Evolutionary conservation across 1,140 invertebrate species (phyloP).

Genomic region (Calliphora vicina): DNA sequence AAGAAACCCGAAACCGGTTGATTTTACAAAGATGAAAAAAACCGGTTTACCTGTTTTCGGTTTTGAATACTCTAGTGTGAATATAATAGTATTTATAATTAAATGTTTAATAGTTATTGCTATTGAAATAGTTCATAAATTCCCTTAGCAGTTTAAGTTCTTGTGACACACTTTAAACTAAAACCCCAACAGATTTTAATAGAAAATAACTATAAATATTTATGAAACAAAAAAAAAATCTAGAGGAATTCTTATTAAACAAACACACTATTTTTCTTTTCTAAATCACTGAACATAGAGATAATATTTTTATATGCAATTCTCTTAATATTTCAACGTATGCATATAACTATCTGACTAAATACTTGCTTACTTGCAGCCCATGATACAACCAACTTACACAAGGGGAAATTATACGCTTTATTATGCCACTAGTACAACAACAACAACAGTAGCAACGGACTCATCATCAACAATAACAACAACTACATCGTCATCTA

Average conservation of each 20-base stretch:
- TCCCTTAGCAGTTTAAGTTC: too few relatives aligned
- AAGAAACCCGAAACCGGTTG: too few relatives aligned
- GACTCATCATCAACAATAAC: background rate
- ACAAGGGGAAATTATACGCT: conserved; percentile 61
- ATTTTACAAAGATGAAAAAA: too few relatives aligned
- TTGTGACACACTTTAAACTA: too few relatives aligned
- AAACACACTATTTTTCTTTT: background rate
- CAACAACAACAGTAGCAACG: conserved; percentile 39
- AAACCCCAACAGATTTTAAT: too few relatives aligned
- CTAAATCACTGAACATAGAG: background rate
- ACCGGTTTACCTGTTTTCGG: too few relatives aligned
- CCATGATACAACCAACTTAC: conserved; percentile 55
- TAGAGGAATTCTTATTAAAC: background rate
- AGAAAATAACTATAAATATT: background rate
- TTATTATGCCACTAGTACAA: conserved; percentile 49
- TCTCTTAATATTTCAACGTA: background rate
- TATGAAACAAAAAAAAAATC: background rate
- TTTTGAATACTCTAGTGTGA: too few relatives aligned
- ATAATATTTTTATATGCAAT: background rate
- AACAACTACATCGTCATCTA: background rate
- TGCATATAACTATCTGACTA: too few relatives aligned
- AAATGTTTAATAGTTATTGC: too few relatives aligned
- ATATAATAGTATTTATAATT: too few relatives aligned
- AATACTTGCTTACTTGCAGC: conserved; percentile 45
- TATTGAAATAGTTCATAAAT: too few relatives aligned